Percentiles rank a stretch among this genome's conserved stretches.
These are phyloP conservation scores for Druon quercuslanigerum DNA, from an alignment of 1,140 invertebrate species.

Conservation along the genomic window DNA sequence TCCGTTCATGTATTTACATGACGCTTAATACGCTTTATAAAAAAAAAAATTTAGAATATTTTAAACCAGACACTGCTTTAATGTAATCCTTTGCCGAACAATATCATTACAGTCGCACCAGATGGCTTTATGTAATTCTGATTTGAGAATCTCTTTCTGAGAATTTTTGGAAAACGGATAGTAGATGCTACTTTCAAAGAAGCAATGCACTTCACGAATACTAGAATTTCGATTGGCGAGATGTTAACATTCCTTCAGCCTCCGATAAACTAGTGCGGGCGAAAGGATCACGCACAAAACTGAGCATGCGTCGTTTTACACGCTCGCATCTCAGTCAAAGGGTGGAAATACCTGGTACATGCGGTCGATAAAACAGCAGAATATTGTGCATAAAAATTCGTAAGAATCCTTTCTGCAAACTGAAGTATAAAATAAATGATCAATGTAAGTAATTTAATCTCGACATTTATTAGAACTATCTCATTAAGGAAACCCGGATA, in stretches of 20 bases:
- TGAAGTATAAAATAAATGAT: no score
- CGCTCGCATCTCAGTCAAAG: conserved; percentile 55
- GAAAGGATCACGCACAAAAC: conserved; percentile 50
- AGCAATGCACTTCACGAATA: conserved; percentile 35
- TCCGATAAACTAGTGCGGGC: conserved; percentile 72
- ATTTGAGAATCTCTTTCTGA: background rate
- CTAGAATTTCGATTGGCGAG: conserved; percentile 48
- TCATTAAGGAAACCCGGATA: no score
- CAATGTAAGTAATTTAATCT: no score
- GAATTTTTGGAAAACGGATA: background rate
- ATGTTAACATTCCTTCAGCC: conserved; percentile 71
- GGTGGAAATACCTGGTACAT: conserved; percentile 60
- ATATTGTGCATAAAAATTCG: background rate
- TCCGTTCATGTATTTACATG: no score
- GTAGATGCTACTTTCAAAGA: background rate
- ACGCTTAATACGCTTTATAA: no score
- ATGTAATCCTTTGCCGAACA: background rate
- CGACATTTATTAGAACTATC: no score
- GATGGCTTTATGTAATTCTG: background rate
- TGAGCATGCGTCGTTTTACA: conserved; percentile 64
- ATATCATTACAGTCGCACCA: background rate
- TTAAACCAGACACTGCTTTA: background rate
- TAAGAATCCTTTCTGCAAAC: no score
- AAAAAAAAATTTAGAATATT: background rate
- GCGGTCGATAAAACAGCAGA: conserved; percentile 68